Evolutionary conservation across 2,888 invertebrate genomes (phyloP).

Genomic region (Pseudolycoriella hygida): DNA sequence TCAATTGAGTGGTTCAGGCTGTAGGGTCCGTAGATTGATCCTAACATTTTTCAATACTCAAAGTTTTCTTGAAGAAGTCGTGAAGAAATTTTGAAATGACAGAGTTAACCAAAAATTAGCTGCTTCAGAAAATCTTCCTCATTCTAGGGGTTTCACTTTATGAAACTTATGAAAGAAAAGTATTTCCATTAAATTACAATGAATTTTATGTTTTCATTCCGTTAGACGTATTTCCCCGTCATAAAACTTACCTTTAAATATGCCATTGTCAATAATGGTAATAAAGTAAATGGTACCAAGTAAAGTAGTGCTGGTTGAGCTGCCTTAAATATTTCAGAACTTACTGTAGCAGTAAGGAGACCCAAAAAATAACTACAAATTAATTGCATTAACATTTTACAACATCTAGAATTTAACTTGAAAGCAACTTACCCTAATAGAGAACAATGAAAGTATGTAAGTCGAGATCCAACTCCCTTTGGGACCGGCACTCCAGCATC

Average conservation of each 20-base stretch:
- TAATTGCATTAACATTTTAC: neutral
- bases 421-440: conserved; percentile 50
- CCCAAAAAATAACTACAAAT: conserved; percentile 65
- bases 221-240: neutral
- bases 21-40: too few relatives aligned
- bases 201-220: too few relatives aligned
- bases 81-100: too few relatives aligned
- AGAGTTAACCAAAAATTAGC: too few relatives aligned
- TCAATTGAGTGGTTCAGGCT: too few relatives aligned
- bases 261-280: conserved; percentile 94
- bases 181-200: too few relatives aligned
- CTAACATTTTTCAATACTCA: too few relatives aligned
- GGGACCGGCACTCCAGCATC: conserved; percentile 41
- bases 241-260: conserved; percentile 66
- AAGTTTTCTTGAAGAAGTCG: too few relatives aligned
- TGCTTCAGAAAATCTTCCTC: too few relatives aligned
- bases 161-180: too few relatives aligned
- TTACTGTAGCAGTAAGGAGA: conserved; percentile 89
- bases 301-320: conserved; percentile 95
- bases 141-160: too few relatives aligned
- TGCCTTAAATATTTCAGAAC: conserved; percentile 94
- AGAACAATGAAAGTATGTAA: conserved; percentile 97
- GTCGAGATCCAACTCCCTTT: conserved; percentile 39
- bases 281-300: conserved; percentile 91
- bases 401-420: neutral